Conservation (phyloP, 92 coral and sea anemone genomes). For the Nematostella vectensis region DNA sequence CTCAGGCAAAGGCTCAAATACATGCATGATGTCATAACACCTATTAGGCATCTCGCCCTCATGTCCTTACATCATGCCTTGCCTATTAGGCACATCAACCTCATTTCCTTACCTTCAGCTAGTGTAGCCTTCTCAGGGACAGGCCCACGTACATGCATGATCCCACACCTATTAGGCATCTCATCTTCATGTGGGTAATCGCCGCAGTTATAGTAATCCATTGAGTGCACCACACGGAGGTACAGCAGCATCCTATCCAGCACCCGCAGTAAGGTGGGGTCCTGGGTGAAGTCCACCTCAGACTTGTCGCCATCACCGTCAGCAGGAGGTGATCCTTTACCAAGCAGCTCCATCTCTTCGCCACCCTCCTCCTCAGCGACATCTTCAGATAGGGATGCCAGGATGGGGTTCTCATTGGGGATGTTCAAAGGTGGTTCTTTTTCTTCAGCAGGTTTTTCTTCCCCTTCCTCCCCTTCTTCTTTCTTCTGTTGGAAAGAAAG, state of each 20-base stretch:
- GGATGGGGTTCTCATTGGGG: conserved; percentile 77
- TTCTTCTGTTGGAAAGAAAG: conserved; percentile 36
- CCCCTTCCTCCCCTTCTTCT: conserved; percentile 73
- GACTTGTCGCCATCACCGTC: conserved; percentile 45
- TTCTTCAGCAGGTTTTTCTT: conserved; percentile 49
- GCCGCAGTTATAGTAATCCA: conserved; percentile 89
- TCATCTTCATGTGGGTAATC: conserved; percentile 97
- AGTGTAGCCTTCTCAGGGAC: conserved; percentile 81
- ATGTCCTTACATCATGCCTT: too few relatives aligned
- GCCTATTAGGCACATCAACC: too few relatives aligned
- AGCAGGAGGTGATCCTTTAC: conserved; percentile 46
- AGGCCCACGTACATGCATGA: conserved; percentile 77
- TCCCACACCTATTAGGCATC: conserved; percentile 98
- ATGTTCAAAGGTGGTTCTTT: conserved; percentile 52
- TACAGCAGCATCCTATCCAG: conserved; percentile 75
- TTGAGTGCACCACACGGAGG: conserved; percentile 82
- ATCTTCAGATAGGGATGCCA: conserved; percentile 77
- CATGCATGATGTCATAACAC: too few relatives aligned
- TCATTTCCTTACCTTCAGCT: conserved; percentile 72
- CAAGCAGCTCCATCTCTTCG: conserved; percentile 82
- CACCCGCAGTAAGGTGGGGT: conserved; percentile 60
- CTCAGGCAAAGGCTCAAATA: too few relatives aligned
- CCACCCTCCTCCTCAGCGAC: conserved; percentile 86
- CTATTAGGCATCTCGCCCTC: too few relatives aligned
- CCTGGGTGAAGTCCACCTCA: conserved; percentile 61